Evolutionary conservation across 2,797 vertebrate species (phyloP), one percentile per base, ranked within the genome.

Genomic region (Pachyuromys duprasi): DNA sequence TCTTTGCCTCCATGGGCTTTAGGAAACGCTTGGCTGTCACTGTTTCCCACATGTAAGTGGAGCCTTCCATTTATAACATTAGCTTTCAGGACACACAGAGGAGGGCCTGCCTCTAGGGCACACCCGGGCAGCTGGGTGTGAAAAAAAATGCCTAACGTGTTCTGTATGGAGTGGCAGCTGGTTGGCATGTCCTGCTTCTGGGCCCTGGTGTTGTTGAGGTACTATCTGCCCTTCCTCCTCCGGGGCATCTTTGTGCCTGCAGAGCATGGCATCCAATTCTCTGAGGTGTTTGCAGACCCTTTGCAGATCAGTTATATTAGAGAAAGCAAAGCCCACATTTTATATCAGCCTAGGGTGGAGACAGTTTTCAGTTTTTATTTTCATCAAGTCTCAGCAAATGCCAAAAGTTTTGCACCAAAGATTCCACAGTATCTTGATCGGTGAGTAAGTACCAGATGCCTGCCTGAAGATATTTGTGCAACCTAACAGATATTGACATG

Each of bases 371-470:
- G 69, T 83, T 94, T 86, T 90, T 86, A 67, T 95, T 96, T 96
- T 74, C 69, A 80, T 92, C 79, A 82, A 80, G 90, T 89, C 78
- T 74, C 53, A 96, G 95, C 90, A 97, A 97, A 97, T 96, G 95
- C 96, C 89, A 95, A 36, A 97, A 97, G 89, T 96, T 95, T 96
- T 96, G 89, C 90, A 91, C 95, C 95, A 91, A 83, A 95, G 96
- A 95, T 92, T 96, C 79, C 83, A 60, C 31, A 13, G 96, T 63
- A 60, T 92, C 92, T 83, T 92, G 92, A 87, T 75, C 0, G 3
- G 90, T 90, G 18, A 90, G 22, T 78, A 96, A 92, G 84, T 91
- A 65, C 88, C 69, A 93, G 93, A 88, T 83, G 93, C 70, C 76
- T 63, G 70, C 93, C 86, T 63, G 55, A 49, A 84, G 89, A 28